Base-by-base conservation (phyloP, 2,113 vertebrate genomes). In the Manacus vitellinus region DNA sequence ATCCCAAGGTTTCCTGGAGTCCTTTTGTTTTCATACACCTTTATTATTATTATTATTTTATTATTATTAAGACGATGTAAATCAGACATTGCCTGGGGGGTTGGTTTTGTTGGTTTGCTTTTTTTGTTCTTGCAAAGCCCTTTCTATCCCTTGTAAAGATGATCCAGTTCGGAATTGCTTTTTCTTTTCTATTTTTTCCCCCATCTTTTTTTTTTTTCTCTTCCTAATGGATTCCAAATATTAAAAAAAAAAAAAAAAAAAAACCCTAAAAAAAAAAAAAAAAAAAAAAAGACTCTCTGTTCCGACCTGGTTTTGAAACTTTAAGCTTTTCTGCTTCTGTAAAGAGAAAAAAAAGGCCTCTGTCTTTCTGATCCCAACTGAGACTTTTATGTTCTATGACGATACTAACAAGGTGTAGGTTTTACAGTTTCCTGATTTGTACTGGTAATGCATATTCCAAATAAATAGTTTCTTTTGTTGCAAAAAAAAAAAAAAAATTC, bases 401-500 rank as follows among this genome's bases (percentile, higher is more conserved):
- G 98, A 98, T 98, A 98, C 98, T 98, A 98, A 98, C 98, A 99
- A 98, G 98, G 97, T 98, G 98, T 99, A 98, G 99, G 98, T 98
- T 99, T 99, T 98, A 98, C 98, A 98, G 98, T 98, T 98, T 99
- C 98, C 99, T 99, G 95, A 99, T 99, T 99, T 99, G 98, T 99
- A 99, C 98, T 99, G 98, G 98, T 99, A 98, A 99, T 99, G 99
- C 98, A 98, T 99, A 99, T 99, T 99, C 98, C 98, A 98, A 99
- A 99, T 99, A 99, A 99, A 99, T 99, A 97, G 97, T 98, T 99
- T 98, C 98, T 99, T 99, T 99, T 99, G 98, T 99, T 99, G 98
- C 98, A 98, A 98, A 98, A 94, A 95, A 92, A 93, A 63, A 59
- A 63, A 59, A 67, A 67, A 75, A 43, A 9, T 4, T 9, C 27